Base-by-base conservation (phyloP, 2,797 vertebrate genomes). In the Brachymystax lenok region DNA sequence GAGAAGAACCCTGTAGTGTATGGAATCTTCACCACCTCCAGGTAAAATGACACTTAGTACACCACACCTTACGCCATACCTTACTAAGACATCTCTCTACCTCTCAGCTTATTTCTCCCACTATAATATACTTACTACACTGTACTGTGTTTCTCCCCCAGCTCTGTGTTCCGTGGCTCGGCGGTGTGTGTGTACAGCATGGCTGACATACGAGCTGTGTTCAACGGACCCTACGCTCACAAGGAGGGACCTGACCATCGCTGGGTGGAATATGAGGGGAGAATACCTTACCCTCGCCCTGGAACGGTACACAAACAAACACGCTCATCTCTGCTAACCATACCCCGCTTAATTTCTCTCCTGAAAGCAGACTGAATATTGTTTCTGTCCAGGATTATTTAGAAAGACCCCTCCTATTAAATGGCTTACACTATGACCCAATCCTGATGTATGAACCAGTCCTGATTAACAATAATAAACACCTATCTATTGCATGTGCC, bases 101-200 rank as follows among this genome's bases (percentile, higher is more conserved):
- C 59, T 3, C 8, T 63, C 59, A 1, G n/a, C 59, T 24, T 27
- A 24, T 27, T 19, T 61, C n/a, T 61, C 10, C n/a, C 10, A 10
- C 3, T 10, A 46, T 46, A 46, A 46, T 27, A 10, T 4, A 24
- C 4, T 63, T 24, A 63, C 12, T 24, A 27, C 21, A 27, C 10
- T 61, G 72, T 70, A 67, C 40, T 46, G 40, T 46, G 40, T 46
- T 19, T 90, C 80, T 82, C 40, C 35, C 10, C 59, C 90, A 99
- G 98, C 85, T 97, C 97, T 2, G 95, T 99, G 84, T 99, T 99
- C 94, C 97, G 95, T 83, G 98, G 98, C 80, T 99, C 98, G 30
- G 98, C 98, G 0, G 96, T 99, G 71, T 99, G 98, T 83, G 94
- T 99, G 75, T 99, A 99, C 87, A 98, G 93, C 87, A 99, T 99